These are phyloP conservation scores for Apoderus coryli DNA, from an alignment of 2,888 invertebrate species.

Conservation along the genomic window DNA sequence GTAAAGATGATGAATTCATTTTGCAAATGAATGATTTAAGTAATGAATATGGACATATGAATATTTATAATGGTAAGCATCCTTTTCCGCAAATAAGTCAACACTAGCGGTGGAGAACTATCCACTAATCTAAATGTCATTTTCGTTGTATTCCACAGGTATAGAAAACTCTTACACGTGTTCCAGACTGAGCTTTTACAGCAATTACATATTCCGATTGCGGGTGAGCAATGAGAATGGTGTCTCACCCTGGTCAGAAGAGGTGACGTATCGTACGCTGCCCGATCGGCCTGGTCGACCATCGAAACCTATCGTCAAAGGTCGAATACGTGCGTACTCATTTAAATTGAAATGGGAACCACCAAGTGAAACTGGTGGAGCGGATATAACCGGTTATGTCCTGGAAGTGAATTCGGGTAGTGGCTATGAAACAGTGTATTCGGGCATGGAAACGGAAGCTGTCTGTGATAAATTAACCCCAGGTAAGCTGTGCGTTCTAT, in stretches of 20 bases:
- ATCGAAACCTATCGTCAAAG: conserved; percentile 62
- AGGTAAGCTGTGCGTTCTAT: no score
- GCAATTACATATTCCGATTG: conserved; percentile 66
- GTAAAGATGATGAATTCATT: conserved; percentile 66
- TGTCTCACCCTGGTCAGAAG: conserved; percentile 66
- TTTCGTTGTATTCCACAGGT: no score
- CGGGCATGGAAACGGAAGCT: conserved; percentile 62
- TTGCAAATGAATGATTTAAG: conserved; percentile 58
- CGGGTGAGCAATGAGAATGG: conserved; percentile 75
- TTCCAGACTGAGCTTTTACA: conserved; percentile 53
- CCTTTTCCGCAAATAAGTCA: no score
- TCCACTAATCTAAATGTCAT: no score
- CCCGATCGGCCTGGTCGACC: conserved; percentile 70
- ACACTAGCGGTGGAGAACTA: no score
- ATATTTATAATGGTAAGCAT: conserved; percentile 66
- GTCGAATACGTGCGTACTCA: conserved; percentile 64
- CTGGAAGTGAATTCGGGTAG: conserved; percentile 56
- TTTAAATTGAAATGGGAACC: conserved; percentile 76
- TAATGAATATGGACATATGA: conserved; percentile 34
- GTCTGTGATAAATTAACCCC: conserved; percentile 69
- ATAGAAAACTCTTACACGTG: conserved; percentile 44
- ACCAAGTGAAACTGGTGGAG: conserved; percentile 61
- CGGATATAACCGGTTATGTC: conserved; percentile 48
- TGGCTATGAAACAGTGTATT: conserved; percentile 61
- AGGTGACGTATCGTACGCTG: conserved; percentile 59